These are phyloP conservation scores for Orthosia gothica DNA, from an alignment of 2,888 invertebrate genomes.

Conservation along the genomic window DNA sequence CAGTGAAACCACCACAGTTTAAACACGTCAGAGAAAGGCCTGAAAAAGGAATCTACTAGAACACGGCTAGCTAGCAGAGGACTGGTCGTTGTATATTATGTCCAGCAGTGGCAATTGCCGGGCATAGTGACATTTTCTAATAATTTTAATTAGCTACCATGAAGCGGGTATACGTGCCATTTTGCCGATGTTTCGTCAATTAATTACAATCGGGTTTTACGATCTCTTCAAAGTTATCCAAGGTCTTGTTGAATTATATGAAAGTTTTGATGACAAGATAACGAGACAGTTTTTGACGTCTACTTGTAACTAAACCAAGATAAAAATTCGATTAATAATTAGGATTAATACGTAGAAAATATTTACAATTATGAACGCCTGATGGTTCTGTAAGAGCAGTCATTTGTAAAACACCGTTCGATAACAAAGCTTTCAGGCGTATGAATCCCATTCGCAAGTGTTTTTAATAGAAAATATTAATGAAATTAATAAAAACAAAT, in stretches of 20 bases:
- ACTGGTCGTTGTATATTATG: too few species aligned
- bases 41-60: too few species aligned
- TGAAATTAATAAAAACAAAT: conserved; percentile 35
- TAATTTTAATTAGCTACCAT: neutral
- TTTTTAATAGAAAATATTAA: neutral
- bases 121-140: neutral
- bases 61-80: too few species aligned
- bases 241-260: neutral
- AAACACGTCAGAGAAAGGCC: too few species aligned
- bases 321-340: too few species aligned
- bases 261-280: neutral
- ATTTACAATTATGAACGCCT: conserved; percentile 46
- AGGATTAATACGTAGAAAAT: conserved; percentile 2
- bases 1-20: too few species aligned
- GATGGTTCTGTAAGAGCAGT: conserved; percentile 61
- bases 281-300: neutral
- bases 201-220: neutral
- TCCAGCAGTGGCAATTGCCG: too few species aligned
- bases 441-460: conserved; percentile 5
- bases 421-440: conserved; percentile 65
- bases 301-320: neutral
- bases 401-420: conserved; percentile 17
- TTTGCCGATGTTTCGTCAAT: neutral
- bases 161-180: neutral
- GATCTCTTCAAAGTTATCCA: neutral